Conservation (phyloP, 2,888 invertebrate genomes). For the Caenorhabditis becei region DNA sequence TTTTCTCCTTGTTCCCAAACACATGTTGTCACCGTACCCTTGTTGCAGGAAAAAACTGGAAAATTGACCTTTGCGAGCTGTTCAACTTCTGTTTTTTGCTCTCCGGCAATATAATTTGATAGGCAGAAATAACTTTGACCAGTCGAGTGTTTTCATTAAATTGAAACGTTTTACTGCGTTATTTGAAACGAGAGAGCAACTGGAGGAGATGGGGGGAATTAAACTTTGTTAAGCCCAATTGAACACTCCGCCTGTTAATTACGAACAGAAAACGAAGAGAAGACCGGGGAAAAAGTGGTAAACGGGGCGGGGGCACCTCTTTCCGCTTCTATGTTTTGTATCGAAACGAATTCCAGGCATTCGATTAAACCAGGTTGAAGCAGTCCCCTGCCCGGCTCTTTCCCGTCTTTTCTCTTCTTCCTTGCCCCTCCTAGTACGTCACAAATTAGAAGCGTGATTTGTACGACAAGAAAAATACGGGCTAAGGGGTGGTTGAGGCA, state of each 20-base stretch:
- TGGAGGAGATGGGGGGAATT: constrained; percentile 1
- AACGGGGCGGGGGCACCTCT: constrained; percentile 6
- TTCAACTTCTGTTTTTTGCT: constrained; percentile 13
- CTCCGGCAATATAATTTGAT: not conserved
- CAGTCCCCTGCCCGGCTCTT: constrained; percentile 6
- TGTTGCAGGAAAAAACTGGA: not conserved
- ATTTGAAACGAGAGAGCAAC: not conserved
- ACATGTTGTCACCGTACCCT: not conserved
- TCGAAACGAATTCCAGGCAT: constrained; percentile 57
- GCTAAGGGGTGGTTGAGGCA: constrained; percentile 17
- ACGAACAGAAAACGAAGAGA: constrained; percentile 17
- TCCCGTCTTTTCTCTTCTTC: constrained; percentile 12
- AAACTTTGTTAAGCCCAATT: constrained; percentile 33
- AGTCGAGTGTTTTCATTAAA: constrained; percentile 11
- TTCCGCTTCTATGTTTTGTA: constrained; percentile 31
- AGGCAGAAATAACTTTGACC: not conserved
- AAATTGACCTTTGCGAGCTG: not conserved
- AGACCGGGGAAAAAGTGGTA: too few relatives aligned
- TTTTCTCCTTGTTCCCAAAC: not conserved
- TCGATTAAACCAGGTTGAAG: constrained; percentile 58
- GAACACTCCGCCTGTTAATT: constrained; percentile 46
- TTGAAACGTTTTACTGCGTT: constrained; percentile 37
- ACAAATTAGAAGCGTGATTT: constrained; percentile 53
- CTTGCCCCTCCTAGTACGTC: constrained; percentile 31
- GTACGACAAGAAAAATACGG: constrained; percentile 27